A percentile compares a stretch with the other conserved stretches of the same genome.
These are phyloP conservation scores for Protonemura montana DNA, from an alignment of 2,888 invertebrate genomes.

Conservation along the genomic window DNA sequence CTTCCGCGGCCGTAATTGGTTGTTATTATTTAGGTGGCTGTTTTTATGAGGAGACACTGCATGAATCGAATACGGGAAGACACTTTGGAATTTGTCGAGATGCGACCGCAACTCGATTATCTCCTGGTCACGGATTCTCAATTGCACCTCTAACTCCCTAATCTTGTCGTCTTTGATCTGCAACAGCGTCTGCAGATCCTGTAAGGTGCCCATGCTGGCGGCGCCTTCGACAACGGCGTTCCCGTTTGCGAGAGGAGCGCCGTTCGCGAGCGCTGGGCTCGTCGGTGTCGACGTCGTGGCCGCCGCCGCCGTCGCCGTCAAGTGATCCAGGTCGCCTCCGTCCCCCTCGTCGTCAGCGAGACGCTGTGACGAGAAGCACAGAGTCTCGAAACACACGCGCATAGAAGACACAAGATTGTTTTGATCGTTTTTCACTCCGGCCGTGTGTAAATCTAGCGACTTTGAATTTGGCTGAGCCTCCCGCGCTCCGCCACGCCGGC, in stretches of 20 bases:
- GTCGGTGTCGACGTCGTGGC: conserved; percentile 52
- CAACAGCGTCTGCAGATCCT: conserved; percentile 60
- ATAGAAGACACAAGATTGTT: conserved; percentile 65
- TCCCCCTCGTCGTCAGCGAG: conserved; percentile 80
- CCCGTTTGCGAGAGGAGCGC: conserved; percentile 52
- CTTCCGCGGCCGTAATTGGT: conserved; percentile 64
- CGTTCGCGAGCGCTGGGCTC: conserved; percentile 46
- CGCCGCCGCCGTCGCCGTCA: conserved; percentile 45
- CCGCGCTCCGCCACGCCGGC: conserved; percentile 30
- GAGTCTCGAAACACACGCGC: conserved; percentile 90
- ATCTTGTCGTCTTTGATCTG: conserved; percentile 75
- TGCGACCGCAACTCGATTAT: conserved; percentile 85
- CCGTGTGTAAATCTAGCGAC: not conserved
- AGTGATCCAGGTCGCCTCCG: conserved; percentile 49
- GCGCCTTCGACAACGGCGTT: conserved; percentile 50
- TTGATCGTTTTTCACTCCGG: conserved; percentile 20
- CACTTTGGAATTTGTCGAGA: conserved; percentile 90
- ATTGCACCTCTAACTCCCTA: conserved; percentile 74
- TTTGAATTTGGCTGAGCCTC: conserved; percentile 33
- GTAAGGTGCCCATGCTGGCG: conserved; percentile 52
- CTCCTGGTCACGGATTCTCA: conserved; percentile 78
- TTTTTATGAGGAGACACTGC: conserved; percentile 64
- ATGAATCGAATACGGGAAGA: conserved; percentile 75
- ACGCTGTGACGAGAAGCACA: conserved; percentile 90
- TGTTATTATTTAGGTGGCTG: conserved; percentile 50